A percentile compares a stretch with the other conserved stretches of the same genome.
These are phyloP conservation scores for Athetis lepigone DNA, from an alignment of 2,888 invertebrate species.

Conservation along the genomic window DNA sequence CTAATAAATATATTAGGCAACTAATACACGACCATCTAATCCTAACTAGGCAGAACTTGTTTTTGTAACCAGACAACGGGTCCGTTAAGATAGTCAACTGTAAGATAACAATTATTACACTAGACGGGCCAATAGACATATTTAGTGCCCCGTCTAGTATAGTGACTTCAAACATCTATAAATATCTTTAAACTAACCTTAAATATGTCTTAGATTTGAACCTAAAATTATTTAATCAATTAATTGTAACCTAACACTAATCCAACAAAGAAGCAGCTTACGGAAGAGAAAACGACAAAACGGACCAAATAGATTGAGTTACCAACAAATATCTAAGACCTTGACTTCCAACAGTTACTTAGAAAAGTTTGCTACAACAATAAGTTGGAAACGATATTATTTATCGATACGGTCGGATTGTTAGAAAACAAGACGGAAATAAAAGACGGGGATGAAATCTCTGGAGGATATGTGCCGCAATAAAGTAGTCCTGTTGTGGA, in stretches of 20 bases:
- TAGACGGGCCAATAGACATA: no score
- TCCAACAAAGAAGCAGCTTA: not conserved
- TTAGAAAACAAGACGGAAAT: slow-evolving; percentile 2
- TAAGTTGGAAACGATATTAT: slow-evolving; percentile 21
- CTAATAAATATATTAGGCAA: no score
- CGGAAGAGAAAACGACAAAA: not conserved
- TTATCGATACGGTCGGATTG: slow-evolving; percentile 17
- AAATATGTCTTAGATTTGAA: not conserved
- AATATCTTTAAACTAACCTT: no score
- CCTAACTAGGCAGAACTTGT: no score
- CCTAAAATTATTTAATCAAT: not conserved
- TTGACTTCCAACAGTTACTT: slow-evolving; percentile 5
- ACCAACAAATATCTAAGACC: not conserved
- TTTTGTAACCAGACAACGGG: no score
- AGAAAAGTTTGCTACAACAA: slow-evolving; percentile 21
- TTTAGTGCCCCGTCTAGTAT: no score
- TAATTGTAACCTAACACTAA: not conserved
- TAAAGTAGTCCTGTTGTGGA: slow-evolving; percentile 9
- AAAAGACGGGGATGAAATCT: slow-evolving; percentile 6
- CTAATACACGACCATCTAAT: no score
- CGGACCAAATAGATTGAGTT: not conserved
- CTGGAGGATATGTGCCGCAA: slow-evolving; percentile 4
- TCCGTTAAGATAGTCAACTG: no score
- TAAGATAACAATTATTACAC: no score
- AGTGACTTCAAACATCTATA: no score